These are phyloP conservation scores for Spheniscus humboldti DNA, from an alignment of 2,797 vertebrate species.

Conservation along the genomic window DNA sequence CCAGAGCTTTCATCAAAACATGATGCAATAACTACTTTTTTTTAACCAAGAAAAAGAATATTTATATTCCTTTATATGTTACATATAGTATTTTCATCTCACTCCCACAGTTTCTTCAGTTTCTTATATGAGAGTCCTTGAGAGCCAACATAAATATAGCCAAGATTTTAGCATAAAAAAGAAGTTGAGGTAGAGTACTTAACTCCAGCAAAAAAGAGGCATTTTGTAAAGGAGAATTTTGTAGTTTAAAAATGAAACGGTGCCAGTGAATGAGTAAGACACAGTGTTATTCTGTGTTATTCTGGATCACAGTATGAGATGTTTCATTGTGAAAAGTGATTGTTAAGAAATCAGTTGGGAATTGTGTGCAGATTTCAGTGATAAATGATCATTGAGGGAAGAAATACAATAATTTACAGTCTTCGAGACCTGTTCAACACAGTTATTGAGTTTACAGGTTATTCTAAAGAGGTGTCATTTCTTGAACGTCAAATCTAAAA, in stretches of 20 bases:
- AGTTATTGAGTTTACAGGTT: neutral
- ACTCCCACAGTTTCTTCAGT: slow-evolving; percentile 9
- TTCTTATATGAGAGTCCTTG: neutral
- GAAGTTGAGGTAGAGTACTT: neutral
- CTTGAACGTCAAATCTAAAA: neutral
- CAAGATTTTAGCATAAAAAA: slow-evolving; percentile 16
- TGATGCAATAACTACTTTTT: neutral
- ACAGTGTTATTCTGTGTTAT: neutral
- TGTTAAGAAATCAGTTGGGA: slow-evolving; percentile 30
- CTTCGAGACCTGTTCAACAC: neutral
- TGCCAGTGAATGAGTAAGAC: slow-evolving; percentile 32
- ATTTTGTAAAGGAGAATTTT: slow-evolving; percentile 16
- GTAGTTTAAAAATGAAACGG: neutral
- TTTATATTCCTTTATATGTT: neutral
- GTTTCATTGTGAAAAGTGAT: slow-evolving; percentile 20
- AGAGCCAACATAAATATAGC: slow-evolving; percentile 14
- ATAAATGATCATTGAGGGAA: neutral
- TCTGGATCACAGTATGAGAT: neutral
- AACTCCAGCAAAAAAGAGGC: neutral
- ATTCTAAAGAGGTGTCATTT: neutral
- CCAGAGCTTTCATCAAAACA: neutral
- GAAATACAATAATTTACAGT: neutral
- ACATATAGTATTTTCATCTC: neutral
- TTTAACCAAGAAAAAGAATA: neutral
- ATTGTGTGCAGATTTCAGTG: slow-evolving; percentile 16